A percentile compares a stretch with the other conserved stretches of the same genome.
These are phyloP conservation scores for Stenoptilia bipunctidactyla DNA, from an alignment of 2,888 invertebrate genomes.

Conservation along the genomic window DNA sequence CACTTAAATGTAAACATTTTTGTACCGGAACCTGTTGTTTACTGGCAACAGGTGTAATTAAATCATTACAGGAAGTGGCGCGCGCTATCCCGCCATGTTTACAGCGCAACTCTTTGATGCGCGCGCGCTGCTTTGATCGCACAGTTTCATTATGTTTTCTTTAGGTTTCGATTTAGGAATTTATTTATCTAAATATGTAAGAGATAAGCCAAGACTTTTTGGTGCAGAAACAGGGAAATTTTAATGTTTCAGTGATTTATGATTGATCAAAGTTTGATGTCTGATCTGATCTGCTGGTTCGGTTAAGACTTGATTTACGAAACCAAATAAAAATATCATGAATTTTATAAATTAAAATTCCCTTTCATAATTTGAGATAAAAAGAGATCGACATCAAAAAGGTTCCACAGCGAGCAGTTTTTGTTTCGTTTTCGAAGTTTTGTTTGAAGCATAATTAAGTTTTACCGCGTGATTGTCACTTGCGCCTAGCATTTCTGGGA, in stretches of 20 bases:
- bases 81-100: constrained; percentile 19
- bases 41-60: constrained; percentile 35
- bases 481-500: not conserved
- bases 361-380: too few species aligned
- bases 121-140: constrained; percentile 25
- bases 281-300: too few species aligned
- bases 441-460: not conserved
- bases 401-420: not conserved
- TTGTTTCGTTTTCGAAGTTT: not conserved
- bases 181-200: constrained; percentile 16
- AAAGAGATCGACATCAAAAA: not conserved
- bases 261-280: too few species aligned
- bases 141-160: constrained; percentile 16
- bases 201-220: constrained; percentile 1
- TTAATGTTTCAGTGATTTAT: too few species aligned
- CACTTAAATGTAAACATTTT: constrained; percentile 1
- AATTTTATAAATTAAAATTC: too few species aligned
- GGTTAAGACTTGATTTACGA: not conserved
- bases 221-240: not conserved
- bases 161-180: constrained; percentile 17
- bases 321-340: not conserved
- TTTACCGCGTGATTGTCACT: not conserved
- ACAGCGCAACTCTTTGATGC: constrained; percentile 24
- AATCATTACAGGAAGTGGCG: constrained; percentile 34
- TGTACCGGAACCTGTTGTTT: constrained; percentile 30